These are phyloP conservation scores for Rana temporaria DNA, from an alignment of 2,113 vertebrate species.

Conservation along the genomic window DNA sequence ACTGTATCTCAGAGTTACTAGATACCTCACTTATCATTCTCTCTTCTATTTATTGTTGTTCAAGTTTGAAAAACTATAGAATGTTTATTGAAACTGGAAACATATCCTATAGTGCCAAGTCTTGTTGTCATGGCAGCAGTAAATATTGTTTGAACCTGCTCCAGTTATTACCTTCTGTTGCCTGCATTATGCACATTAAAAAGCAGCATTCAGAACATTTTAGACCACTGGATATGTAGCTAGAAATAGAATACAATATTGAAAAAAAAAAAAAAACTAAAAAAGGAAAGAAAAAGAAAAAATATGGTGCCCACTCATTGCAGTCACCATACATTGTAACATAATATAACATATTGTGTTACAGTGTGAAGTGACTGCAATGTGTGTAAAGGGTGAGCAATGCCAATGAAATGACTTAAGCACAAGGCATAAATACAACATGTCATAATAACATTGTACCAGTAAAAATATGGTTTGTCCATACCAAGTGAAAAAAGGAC, in stretches of 20 bases:
- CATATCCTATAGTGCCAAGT: slow-evolving; percentile 18
- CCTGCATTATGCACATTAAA: slow-evolving; percentile 14
- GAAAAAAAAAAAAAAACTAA: background rate
- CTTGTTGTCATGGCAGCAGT: slow-evolving; percentile 38
- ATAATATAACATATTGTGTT: too few relatives aligned
- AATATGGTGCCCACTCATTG: background rate
- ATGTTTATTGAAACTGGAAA: slow-evolving; percentile 25
- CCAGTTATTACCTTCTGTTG: slow-evolving; percentile 1
- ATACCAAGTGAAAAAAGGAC: too few relatives aligned
- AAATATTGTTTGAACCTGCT: slow-evolving; percentile 41
- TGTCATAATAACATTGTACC: too few relatives aligned
- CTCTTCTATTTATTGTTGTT: background rate
- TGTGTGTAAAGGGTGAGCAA: too few relatives aligned
- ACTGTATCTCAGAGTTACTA: too few relatives aligned
- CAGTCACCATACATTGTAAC: too few relatives aligned
- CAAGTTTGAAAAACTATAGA: background rate
- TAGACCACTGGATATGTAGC: background rate
- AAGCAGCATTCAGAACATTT: background rate
- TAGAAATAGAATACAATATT: background rate
- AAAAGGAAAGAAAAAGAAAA: background rate
- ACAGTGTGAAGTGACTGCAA: too few relatives aligned
- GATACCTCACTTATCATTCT: background rate
- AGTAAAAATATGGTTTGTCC: too few relatives aligned
- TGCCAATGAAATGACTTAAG: too few relatives aligned
- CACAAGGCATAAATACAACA: too few relatives aligned